phyloP scores from a whole-genome alignment of 2,888 invertebrate genomes.

The Aleiodes testaceus region DNA sequence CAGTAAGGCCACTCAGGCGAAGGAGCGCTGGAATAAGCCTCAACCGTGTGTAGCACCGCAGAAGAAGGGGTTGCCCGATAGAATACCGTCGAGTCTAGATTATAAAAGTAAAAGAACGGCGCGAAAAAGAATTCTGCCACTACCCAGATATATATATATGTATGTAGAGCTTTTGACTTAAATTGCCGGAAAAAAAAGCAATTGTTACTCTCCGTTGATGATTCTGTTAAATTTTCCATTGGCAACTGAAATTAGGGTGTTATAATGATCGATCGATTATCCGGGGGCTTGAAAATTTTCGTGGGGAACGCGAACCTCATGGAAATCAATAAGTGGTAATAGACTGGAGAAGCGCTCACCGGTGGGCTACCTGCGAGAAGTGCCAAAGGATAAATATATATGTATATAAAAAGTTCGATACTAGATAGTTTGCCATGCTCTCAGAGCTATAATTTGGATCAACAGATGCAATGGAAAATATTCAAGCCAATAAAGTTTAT shows the following conservation, averaged over 20 bases:
- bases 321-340: constrained; percentile 66
- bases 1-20: constrained; percentile 21
- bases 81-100: constrained; percentile 2
- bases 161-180: too few species aligned
- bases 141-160: neutral
- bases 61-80: constrained; percentile 18
- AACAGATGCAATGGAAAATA: neutral
- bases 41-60: constrained; percentile 10
- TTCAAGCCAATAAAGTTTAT: neutral
- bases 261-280: constrained; percentile 49
- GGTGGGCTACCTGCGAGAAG: constrained; percentile 18
- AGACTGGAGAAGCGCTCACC: constrained; percentile 53
- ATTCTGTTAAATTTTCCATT: too few species aligned
- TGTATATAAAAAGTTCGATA: neutral
- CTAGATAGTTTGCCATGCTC: neutral
- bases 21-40: constrained; percentile 44
- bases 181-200: too few species aligned
- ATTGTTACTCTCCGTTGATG: too few species aligned
- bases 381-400: neutral
- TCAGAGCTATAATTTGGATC: neutral
- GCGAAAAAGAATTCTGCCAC: neutral
- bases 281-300: constrained; percentile 53
- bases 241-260: neutral
- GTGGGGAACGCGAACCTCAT: constrained; percentile 57
- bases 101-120: constrained; percentile 21